Base-by-base conservation (phyloP, 2,113 vertebrate genomes). In the Archilochus colubris region DNA sequence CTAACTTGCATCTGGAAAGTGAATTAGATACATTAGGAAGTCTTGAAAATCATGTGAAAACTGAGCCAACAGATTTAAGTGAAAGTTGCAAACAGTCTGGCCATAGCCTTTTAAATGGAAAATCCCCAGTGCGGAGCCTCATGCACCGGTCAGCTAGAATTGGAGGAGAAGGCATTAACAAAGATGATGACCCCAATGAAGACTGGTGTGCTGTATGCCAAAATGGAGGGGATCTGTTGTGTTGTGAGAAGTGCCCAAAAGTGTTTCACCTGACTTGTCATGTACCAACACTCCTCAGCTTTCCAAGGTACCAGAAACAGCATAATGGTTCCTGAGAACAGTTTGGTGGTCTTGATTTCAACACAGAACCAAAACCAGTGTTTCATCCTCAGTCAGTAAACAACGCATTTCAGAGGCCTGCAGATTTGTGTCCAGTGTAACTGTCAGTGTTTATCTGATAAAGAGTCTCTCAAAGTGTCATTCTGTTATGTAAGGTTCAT, bases 161-260 rank as follows among this genome's bases (percentile, higher is more conserved):
- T 24, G 97, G 96, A 58, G 97, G 97, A 51, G 97, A 98, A 22
- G 94, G 97, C 22, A 97, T 12, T 44, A 98, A 97, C 92, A 99
- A 99, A 94, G 99, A 99, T 1, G 99, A 99, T 1, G 99, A 99
- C 86, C 99, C 99, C 9, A 99, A 99, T 69, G 99, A 99, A 95
- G 99, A 99, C 97, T 99, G 99, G 99, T 99, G 99, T 78, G 99
- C 99, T 2, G 99, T 99, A 70, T 99, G 99, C 97, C 99, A 99
- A 94, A 99, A 99, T 0, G 99, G 99, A 67, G 99, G 99, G 25
- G 98, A 99, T 87, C 98, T 99, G 15, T 95, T 99, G 24, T 99
- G 99, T 96, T 99, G 99, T 88, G 99, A 99, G 94, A 99, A 98
- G 96, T 99, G 99, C 95, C 99, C 99, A 22, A 99, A 99, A 97